These are phyloP conservation scores for Protonemura montana DNA, from an alignment of 2,888 invertebrate species.

Conservation along the genomic window DNA sequence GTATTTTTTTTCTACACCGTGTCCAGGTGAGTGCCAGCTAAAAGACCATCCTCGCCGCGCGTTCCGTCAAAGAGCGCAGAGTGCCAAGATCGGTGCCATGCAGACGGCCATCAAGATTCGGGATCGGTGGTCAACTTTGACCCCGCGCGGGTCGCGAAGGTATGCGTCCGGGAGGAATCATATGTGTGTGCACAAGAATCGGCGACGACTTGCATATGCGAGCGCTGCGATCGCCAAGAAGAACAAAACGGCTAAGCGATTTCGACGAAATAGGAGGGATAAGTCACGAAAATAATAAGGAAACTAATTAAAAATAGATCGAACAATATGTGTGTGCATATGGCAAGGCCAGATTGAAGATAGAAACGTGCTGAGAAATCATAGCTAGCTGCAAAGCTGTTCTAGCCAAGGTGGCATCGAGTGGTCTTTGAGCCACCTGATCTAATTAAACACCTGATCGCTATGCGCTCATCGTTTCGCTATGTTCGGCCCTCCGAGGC, in stretches of 20 bases:
- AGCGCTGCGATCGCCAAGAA: not conserved
- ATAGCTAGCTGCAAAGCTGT: not conserved
- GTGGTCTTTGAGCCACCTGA: not conserved
- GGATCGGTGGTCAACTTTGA: not conserved
- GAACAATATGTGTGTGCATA: not conserved
- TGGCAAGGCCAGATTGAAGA: not conserved
- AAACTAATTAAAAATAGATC: conserved; percentile 16
- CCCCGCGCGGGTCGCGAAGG: not conserved
- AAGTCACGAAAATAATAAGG: not conserved
- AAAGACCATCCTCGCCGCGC: too few species aligned
- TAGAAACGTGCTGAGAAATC: not conserved
- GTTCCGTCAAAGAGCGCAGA: not conserved
- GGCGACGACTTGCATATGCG: too few species aligned
- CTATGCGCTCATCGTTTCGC: too few species aligned
- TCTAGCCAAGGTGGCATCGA: not conserved
- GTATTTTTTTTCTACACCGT: not conserved
- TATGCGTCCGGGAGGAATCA: not conserved
- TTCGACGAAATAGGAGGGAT: not conserved
- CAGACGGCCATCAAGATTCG: not conserved
- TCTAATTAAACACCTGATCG: too few species aligned
- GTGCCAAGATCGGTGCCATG: not conserved
- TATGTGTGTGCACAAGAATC: too few species aligned
- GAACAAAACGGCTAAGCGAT: not conserved
- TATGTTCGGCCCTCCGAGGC: too few species aligned
- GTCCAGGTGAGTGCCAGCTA: not conserved